Evolutionary conservation across 2,888 invertebrate species (phyloP).

Genomic region (Rhopalosiphum nymphaeae): DNA sequence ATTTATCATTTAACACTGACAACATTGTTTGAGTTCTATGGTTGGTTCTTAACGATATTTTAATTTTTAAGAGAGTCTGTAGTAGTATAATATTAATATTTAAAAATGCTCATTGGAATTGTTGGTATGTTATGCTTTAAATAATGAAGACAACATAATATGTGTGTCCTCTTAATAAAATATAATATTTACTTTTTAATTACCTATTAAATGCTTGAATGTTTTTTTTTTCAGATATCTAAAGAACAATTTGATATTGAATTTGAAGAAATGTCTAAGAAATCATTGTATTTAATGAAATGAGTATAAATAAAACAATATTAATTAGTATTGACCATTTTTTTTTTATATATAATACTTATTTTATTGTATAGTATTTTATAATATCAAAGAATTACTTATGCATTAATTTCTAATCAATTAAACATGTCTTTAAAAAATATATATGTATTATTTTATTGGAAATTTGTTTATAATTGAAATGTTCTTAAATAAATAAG

Average conservation of each 20-base stretch:
- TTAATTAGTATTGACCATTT: neutral
- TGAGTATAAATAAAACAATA: neutral
- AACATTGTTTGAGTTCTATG: neutral
- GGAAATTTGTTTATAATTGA: neutral
- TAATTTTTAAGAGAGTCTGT: neutral
- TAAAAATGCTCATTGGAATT: neutral
- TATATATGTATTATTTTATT: neutral
- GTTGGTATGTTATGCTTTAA: neutral
- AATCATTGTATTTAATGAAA: neutral
- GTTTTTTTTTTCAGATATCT: constrained; percentile 70
- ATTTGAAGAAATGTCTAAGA: constrained; percentile 69
- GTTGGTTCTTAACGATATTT: neutral
- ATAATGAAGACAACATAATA: neutral
- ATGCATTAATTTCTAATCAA: neutral
- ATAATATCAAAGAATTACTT: neutral
- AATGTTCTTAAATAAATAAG: constrained; percentile 10
- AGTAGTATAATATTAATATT: neutral
- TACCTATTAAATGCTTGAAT: neutral
- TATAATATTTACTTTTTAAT: neutral
- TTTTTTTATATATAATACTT: neutral
- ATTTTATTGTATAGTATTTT: neutral
- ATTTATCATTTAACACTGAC: neutral
- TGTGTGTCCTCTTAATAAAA: neutral
- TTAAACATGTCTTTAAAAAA: neutral
- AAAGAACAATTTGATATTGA: constrained; percentile 72